phyloP scores from a whole-genome alignment of 2,113 vertebrate species.

The Cichladusa arquata region DNA sequence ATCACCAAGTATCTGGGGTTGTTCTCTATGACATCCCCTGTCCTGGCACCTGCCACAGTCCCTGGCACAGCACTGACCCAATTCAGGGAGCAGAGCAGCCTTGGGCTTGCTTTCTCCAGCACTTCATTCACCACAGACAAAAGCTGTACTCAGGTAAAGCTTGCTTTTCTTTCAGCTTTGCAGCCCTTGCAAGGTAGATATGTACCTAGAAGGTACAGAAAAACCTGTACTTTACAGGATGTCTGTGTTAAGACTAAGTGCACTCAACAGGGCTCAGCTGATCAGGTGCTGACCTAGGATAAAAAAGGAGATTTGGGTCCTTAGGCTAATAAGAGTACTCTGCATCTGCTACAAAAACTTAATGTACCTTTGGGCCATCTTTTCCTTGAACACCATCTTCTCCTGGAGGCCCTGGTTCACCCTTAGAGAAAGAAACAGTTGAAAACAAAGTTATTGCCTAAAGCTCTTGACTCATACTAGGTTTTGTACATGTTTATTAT shows the following conservation, averaged over 20 bases:
- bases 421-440: constrained; percentile 74
- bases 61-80: not conserved
- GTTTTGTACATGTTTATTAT: not conserved
- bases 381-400: constrained; percentile 94
- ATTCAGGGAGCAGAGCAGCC: not conserved
- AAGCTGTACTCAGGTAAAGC: not conserved
- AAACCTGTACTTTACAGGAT: not conserved
- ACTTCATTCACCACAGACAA: not conserved
- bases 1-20: not conserved
- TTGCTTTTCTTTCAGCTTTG: not conserved
- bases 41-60: not conserved
- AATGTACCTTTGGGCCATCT: constrained; percentile 89
- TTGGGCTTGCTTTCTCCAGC: not conserved
- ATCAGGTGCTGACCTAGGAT: not conserved
- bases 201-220: not conserved
- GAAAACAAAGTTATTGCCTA: not conserved
- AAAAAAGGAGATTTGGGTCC: not conserved
- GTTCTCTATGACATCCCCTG: not conserved
- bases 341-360: not conserved
- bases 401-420: constrained; percentile 84
- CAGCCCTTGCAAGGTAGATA: not conserved
- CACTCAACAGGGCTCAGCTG: not conserved
- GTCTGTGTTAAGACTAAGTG: not conserved
- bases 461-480: not conserved
- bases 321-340: not conserved